phyloP scores from a whole-genome alignment of 2,113 vertebrate genomes.

The Isichthys henryi region DNA sequence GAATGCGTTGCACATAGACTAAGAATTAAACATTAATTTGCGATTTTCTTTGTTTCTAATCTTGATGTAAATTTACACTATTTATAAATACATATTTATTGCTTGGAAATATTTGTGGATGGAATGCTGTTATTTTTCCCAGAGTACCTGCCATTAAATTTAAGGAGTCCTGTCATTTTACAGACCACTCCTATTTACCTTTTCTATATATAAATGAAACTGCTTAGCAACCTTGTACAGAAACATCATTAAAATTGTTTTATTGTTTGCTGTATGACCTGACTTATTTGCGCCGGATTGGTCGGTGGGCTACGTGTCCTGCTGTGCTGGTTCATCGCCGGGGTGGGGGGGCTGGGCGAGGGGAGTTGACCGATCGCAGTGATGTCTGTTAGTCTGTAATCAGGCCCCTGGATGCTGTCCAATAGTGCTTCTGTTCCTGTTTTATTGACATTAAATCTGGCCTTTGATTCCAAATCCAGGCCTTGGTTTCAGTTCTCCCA shows the following conservation, averaged over 20 bases:
- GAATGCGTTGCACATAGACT: conserved; percentile 96
- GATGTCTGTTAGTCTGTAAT: neutral
- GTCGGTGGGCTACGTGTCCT: neutral
- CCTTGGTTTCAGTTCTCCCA: too few relatives aligned
- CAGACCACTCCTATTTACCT: conserved; percentile 81
- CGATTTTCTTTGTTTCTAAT: conserved; percentile 92
- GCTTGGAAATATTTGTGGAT: conserved; percentile 99
- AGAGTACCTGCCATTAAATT: conserved; percentile 99
- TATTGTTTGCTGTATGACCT: conserved; percentile 88
- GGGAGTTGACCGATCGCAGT: too few relatives aligned
- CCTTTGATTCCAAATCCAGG: too few relatives aligned
- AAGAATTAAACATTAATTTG: conserved; percentile 96
- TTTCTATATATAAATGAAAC: conserved; percentile 97
- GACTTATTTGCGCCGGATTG: conserved; percentile 33
- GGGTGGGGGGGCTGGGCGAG: too few relatives aligned
- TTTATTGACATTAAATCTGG: too few relatives aligned
- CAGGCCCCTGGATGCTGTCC: neutral
- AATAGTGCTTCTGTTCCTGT: too few relatives aligned
- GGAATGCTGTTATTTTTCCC: conserved; percentile 98
- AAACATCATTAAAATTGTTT: conserved; percentile 85
- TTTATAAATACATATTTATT: conserved; percentile 99
- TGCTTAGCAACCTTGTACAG: conserved; percentile 94
- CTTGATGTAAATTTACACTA: conserved; percentile 99
- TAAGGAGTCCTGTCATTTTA: conserved; percentile 95
- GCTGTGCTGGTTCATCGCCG: neutral